Conservation (phyloP, 2,888 invertebrate genomes). For the Agrotis clavis region DNA sequence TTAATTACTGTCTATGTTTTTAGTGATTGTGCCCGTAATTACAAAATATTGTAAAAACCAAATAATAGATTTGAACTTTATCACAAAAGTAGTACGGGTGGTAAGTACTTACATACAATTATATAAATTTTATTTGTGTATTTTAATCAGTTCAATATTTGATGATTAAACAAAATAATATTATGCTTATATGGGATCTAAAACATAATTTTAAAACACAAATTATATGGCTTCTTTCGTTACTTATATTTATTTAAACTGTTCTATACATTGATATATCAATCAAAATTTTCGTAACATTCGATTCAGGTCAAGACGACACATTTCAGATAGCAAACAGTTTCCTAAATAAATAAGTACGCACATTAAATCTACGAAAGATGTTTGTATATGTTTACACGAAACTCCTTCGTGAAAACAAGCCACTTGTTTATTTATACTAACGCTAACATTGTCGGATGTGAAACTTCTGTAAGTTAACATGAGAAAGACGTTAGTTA, state of each 20-base stretch:
- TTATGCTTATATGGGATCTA: too few species aligned
- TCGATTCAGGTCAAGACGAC: constrained; percentile 43
- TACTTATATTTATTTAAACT: constrained; percentile 1
- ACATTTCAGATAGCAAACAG: constrained; percentile 57
- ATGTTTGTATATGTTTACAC: constrained; percentile 47
- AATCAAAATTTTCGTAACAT: constrained; percentile 34
- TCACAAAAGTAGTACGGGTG: too few species aligned
- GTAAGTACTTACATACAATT: too few species aligned
- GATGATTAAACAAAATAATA: too few species aligned
- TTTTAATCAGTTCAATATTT: too few species aligned
- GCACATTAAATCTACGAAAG: constrained; percentile 51
- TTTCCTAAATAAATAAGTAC: constrained; percentile 61
- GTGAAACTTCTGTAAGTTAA: background rate
- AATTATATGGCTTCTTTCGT: background rate
- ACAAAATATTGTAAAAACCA: too few species aligned
- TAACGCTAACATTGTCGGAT: constrained; percentile 14
- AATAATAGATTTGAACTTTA: too few species aligned
- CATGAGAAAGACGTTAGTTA: background rate
- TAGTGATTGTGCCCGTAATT: too few species aligned
- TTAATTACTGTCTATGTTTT: too few species aligned
- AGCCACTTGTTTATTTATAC: constrained; percentile 41
- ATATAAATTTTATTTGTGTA: too few species aligned
- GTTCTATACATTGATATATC: constrained; percentile 30
- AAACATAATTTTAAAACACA: background rate
- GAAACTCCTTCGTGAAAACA: constrained; percentile 51